Conservation (phyloP, 1,140 invertebrate species). For the Dreissena polymorpha region DNA sequence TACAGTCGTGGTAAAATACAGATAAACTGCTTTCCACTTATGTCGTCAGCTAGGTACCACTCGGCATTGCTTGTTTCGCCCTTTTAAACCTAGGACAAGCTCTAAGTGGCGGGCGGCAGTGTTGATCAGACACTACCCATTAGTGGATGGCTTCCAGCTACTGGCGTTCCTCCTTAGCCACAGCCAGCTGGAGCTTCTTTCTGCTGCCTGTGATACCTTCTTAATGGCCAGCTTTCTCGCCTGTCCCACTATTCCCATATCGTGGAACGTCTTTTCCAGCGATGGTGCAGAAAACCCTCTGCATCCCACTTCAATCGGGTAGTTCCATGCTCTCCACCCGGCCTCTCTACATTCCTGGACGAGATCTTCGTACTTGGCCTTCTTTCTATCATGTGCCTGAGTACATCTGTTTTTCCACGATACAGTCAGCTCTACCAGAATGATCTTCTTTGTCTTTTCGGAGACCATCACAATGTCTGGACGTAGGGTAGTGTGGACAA, state of each 20-base stretch:
- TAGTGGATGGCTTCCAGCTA: slow-evolving; percentile 15
- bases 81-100: background rate
- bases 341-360: slow-evolving; percentile 20
- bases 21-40: background rate
- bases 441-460: too few species aligned
- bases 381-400: slow-evolving; percentile 55
- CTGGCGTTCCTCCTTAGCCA: slow-evolving; percentile 24
- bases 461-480: too few species aligned
- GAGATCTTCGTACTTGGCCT: slow-evolving; percentile 35
- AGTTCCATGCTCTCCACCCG: slow-evolving; percentile 31
- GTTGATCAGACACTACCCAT: slow-evolving; percentile 7
- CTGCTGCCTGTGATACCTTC: background rate
- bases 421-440: background rate
- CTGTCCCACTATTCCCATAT: slow-evolving; percentile 17
- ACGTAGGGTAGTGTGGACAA: too few species aligned
- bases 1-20: too few species aligned
- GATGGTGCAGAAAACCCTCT: slow-evolving; percentile 44
- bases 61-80: too few species aligned
- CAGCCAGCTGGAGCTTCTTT: slow-evolving; percentile 27
- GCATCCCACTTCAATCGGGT: slow-evolving; percentile 46
- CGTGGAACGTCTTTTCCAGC: slow-evolving; percentile 19
- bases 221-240: slow-evolving; percentile 24
- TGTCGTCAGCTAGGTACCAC: slow-evolving; percentile 6
- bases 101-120: background rate
- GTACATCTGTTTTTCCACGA: slow-evolving; percentile 35